Evolutionary conservation across 2,113 vertebrate genomes (phyloP).

Genomic region (Agelaius tricolor): DNA sequence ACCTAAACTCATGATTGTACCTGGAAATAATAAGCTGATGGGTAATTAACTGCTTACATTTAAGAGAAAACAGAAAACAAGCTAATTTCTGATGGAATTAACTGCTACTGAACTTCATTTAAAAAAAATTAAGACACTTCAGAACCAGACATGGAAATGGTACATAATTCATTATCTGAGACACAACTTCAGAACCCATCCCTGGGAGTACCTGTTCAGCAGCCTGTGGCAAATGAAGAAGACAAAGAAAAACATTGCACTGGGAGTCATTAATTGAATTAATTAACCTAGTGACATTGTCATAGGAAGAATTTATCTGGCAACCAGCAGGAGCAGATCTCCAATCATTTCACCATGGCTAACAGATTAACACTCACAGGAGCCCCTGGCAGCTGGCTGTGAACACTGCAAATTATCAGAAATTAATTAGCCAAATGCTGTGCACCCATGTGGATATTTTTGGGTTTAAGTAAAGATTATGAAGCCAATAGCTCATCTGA

Average conservation of each 20-base stretch:
- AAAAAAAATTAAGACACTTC: neutral
- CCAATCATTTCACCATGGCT: slow-evolving; percentile 32
- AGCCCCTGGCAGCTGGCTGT: slow-evolving; percentile 49
- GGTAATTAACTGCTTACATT: neutral
- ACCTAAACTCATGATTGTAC: neutral
- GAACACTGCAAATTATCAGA: slow-evolving; percentile 50
- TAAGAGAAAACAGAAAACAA: neutral
- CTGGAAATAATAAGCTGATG: neutral
- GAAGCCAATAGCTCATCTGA: slow-evolving; percentile 13
- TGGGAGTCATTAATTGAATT: slow-evolving; percentile 69
- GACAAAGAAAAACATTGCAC: slow-evolving; percentile 57
- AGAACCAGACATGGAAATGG: neutral
- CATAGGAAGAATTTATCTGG: slow-evolving; percentile 70
- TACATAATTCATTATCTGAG: neutral
- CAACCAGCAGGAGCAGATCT: slow-evolving; percentile 63
- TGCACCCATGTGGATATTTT: slow-evolving; percentile 61
- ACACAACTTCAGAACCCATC: neutral
- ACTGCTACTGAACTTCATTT: neutral
- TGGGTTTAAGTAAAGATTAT: slow-evolving; percentile 55
- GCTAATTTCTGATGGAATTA: neutral
- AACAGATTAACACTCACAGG: slow-evolving; percentile 35
- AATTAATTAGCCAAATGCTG: slow-evolving; percentile 65
- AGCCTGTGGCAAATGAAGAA: slow-evolving; percentile 58
- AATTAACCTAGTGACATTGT: slow-evolving; percentile 70
- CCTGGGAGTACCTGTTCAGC: slow-evolving; percentile 48